Percentiles rank a stretch among this genome's conserved stretches.
Evolutionary conservation across 2,113 vertebrate genomes (phyloP).

Genomic region (Aspiorhynchus laticeps): DNA sequence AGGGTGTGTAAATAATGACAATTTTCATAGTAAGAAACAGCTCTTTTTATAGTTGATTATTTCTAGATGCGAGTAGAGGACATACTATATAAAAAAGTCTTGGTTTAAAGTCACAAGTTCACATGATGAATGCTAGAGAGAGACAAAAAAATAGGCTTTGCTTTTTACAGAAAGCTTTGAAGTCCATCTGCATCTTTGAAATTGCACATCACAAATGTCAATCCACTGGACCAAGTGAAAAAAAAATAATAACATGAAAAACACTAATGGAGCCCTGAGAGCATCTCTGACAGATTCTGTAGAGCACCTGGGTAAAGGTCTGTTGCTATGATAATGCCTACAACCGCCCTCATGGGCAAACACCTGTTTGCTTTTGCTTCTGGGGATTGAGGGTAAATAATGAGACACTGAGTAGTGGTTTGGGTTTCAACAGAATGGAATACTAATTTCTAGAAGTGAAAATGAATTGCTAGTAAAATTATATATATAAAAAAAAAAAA

Average conservation of each 20-base stretch:
- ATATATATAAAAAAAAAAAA: no score
- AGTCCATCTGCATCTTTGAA: slow-evolving; percentile 46
- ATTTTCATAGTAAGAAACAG: no score
- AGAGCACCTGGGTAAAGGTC: slow-evolving; percentile 17
- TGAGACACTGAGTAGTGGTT: not conserved
- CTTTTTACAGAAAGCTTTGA: slow-evolving; percentile 24
- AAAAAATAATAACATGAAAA: not conserved
- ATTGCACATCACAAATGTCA: slow-evolving; percentile 46
- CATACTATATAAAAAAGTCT: no score
- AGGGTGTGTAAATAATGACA: no score
- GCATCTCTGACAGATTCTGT: slow-evolving; percentile 20
- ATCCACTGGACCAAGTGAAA: slow-evolving; percentile 9
- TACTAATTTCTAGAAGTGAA: not conserved
- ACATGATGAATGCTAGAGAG: slow-evolving; percentile 11
- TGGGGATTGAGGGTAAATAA: not conserved
- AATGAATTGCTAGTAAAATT: not conserved
- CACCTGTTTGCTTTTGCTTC: slow-evolving; percentile 26
- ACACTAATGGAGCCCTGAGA: slow-evolving; percentile 32
- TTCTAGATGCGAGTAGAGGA: no score
- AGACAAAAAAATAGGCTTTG: slow-evolving; percentile 15
- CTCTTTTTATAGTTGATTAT: no score
- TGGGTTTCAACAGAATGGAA: not conserved
- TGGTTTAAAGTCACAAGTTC: no score
- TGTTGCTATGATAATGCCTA: slow-evolving; percentile 17
- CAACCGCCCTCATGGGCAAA: slow-evolving; percentile 2